Evolutionary conservation across 2,888 invertebrate genomes (phyloP), one percentile per base, ranked within the genome.

Genomic region (Amiota minor): DNA sequence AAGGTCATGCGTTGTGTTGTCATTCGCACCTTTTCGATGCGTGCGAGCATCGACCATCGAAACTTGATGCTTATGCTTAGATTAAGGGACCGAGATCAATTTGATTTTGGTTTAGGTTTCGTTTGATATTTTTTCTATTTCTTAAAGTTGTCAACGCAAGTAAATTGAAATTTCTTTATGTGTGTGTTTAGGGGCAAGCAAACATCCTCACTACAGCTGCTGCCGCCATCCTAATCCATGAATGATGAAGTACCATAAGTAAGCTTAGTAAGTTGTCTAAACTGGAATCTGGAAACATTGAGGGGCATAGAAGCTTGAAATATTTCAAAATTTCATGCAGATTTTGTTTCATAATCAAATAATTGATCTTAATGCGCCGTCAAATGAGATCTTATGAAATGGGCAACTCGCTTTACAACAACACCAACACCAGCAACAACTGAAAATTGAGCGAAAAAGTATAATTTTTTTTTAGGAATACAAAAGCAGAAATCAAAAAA

Each of bases 351-450:
- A 81, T 85, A 88, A 88, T 88, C 88, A 88, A 87, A 88, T 88
- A 88, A 88, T 88, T 87, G 87, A 88, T 88, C 89, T 88, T 88
- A 88, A 88, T 87, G 86, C 87, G 87, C 80, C 86, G 79, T 81
- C 85, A 83, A 85, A 85, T 81, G 79, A 78, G 79, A 64, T 75
- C 76, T 75, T 65, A 35, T 45, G 64, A 45, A 64, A 46, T 45
- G n/a, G 46, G 64, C 59, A 70, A 56, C 67, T 67, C 72, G 74
- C 55, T 45, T 18, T 11, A 35, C 9, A 35, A 64, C 14, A 6
- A 18, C n/a, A 56, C 1, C 0, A 16, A 14, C 56, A 56, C 2
- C n/a, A 59, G 12, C 16, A 59, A 59, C 71, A 73, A 46, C 12
- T 8, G 14, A 64, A 16, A 45, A 64, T n/a, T 35, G 35, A 35